Base-by-base conservation (phyloP, 1,140 invertebrate species). In the Eriosoma lanigerum region DNA sequence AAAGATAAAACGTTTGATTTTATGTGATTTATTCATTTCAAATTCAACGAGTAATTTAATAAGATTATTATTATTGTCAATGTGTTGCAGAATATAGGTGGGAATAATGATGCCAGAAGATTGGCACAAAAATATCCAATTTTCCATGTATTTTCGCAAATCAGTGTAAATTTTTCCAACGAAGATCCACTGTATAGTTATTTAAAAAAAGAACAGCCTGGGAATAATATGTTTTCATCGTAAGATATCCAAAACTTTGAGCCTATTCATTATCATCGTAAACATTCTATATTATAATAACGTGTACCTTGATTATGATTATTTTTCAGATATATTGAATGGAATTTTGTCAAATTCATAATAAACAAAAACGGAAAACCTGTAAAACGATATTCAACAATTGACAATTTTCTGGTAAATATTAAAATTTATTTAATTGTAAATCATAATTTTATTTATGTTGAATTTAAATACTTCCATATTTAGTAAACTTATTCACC, bases 341-440 rank as follows among this genome's bases (percentile, higher is more conserved):
- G 97, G 97, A 99, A 98, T 86, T 98, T 98, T 83, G 94, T 94
- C 8, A 98, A 98, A 85, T 99, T 98, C 86, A 88, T 98, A 50
- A 87, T 98, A 44, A 90, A 97, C 85, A 94, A 91, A 85, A 87
- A 96, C 64, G 97, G 97, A 8, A 86, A 92, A 56, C 93, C 94
- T 1, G 90, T 97, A 0, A 90, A 92, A 82, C 88, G 96, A 84
- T 93, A 93, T 70, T 26, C 46, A 2, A 13, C 6, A 1, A 46
- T 1, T 0, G 66, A 50, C 6, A 19, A 26, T 50, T 70, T 50
- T 26, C 0, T 10, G 3, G 66, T 70, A 48, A 70, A 46, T n/a
- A 46, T 46, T 24, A 17, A 68, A n/a, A n/a, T n/a, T n/a, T n/a
- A n/a, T n/a, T n/a, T n/a, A n/a, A n/a, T n/a, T n/a, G n/a, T n/a